phyloP scores from a whole-genome alignment of 37 sponge, comb jelly and placozoan genomes.

The Chondrilla cf. caribensis region DNA sequence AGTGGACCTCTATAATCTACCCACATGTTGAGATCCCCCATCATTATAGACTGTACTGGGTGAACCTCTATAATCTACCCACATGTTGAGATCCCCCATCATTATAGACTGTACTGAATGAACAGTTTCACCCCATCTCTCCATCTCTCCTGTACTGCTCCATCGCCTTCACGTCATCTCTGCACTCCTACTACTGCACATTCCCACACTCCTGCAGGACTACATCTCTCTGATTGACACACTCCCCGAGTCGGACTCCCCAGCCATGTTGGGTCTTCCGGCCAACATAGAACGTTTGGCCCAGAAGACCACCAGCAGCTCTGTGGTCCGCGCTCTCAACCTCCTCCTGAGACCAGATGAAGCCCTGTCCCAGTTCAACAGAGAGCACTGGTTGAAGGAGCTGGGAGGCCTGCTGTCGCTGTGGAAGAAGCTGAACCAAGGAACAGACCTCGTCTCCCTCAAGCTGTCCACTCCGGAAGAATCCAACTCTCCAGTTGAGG shows the following conservation, averaged over 20 bases:
- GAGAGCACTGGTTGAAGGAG: conserved; percentile 75
- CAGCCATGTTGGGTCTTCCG: conserved; percentile 86
- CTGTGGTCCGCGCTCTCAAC: conserved; percentile 82
- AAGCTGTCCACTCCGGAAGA: conserved; percentile 51
- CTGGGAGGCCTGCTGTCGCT: conserved; percentile 76
- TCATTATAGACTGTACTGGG: too few species aligned
- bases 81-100: too few species aligned
- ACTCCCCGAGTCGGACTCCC: conserved; percentile 83
- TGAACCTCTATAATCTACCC: too few species aligned
- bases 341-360: conserved; percentile 67
- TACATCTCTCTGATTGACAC: conserved; percentile 62
- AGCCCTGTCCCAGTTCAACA: conserved; percentile 72
- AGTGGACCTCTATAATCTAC: too few species aligned
- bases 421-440: conserved; percentile 98
- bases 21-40: too few species aligned
- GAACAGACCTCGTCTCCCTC: conserved; percentile 69
- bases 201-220: conserved; percentile 72
- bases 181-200: not conserved
- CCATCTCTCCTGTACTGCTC: not conserved
- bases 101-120: too few species aligned
- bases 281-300: conserved; percentile 84
- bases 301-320: conserved; percentile 59
- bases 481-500: conserved; percentile 61
- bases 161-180: not conserved
- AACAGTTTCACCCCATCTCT: too few species aligned